Evolutionary conservation across 2,888 invertebrate species (phyloP), one percentile per base, ranked within the genome.

Genomic region (Mayetiola destructor): DNA sequence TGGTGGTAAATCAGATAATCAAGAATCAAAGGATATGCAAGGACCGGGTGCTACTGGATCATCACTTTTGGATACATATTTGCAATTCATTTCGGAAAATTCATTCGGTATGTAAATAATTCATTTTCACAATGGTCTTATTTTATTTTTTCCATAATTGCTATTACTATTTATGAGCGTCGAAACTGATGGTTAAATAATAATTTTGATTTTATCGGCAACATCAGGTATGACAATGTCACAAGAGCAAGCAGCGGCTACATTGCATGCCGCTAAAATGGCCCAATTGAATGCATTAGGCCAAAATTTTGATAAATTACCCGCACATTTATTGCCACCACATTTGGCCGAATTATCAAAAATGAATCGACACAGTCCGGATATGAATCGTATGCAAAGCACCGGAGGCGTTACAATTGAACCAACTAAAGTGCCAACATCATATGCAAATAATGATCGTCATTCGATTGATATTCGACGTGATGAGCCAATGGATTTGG

Each of bases 21-120:
- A 81, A 63, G 82, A 83, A 64, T 76, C 52, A 75, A 84, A 82
- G 66, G 79, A 79, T 58, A 70, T 82, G 61, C 76, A 75, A 55
- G 71, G 73, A 21, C 81, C 79, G 63, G 80, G 81, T 5, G 77
- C 84, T 60, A 79, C 85, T 56, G 80, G 85, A 48, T 86, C 86
- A 4, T 86, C 88, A 2, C 78, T 91, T 58, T 73, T 91, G 60
- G 90, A 91, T 70, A 90, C 90, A 14, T 91, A 91, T 69, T 77
- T 91, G 60, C 90, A 91, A 69, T 84, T 88, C 66, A 88, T 91
- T 65, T 86, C 88, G 2, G 89, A 90, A 69, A 89, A 86, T 66
- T 82, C 85, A 56, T 80, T 82, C 60, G 80, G 84, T 74, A 68
- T 77, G 74, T 66, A 39, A n/a, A n/a, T 37, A 14, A 37, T 12